Evolutionary conservation across 2,888 invertebrate species (phyloP).

Genomic region (Syritta pipiens): DNA sequence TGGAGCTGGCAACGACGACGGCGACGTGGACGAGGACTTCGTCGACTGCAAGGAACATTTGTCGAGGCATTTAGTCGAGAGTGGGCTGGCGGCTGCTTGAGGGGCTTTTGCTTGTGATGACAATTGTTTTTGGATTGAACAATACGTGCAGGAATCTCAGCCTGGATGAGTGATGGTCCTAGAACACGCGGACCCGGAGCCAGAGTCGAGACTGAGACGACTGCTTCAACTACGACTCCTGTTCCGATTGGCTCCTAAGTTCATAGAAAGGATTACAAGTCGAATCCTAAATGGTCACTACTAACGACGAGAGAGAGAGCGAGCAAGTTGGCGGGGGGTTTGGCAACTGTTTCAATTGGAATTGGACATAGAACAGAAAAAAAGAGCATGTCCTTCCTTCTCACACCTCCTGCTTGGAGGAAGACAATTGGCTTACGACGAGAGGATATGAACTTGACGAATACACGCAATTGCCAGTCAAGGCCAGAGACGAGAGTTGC

Average conservation of each 20-base stretch:
- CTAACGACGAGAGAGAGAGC: too few species aligned
- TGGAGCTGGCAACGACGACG: background rate
- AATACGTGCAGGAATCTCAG: slow-evolving; percentile 38
- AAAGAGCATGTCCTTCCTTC: background rate
- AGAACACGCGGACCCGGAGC: slow-evolving; percentile 45
- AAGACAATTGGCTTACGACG: too few species aligned
- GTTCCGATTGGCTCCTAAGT: slow-evolving; percentile 37
- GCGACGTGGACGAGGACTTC: slow-evolving; percentile 2
- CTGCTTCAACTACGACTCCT: slow-evolving; percentile 1
- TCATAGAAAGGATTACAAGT: slow-evolving; percentile 25
- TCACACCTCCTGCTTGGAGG: too few species aligned
- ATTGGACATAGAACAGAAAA: background rate
- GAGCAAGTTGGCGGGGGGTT: background rate
- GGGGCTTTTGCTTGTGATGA: slow-evolving; percentile 53
- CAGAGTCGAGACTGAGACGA: slow-evolving; percentile 18
- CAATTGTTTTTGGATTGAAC: slow-evolving; percentile 63
- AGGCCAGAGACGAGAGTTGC: too few species aligned
- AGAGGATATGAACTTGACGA: too few species aligned
- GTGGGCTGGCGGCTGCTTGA: too few species aligned
- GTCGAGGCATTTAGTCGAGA: slow-evolving; percentile 64
- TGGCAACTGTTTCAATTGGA: background rate
- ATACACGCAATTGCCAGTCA: too few species aligned
- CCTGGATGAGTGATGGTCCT: slow-evolving; percentile 40
- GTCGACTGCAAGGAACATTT: slow-evolving; percentile 45
- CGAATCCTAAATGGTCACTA: slow-evolving; percentile 13